Evolutionary conservation across 2,797 vertebrate species (phyloP).

Genomic region (Hirundo rustica): DNA sequence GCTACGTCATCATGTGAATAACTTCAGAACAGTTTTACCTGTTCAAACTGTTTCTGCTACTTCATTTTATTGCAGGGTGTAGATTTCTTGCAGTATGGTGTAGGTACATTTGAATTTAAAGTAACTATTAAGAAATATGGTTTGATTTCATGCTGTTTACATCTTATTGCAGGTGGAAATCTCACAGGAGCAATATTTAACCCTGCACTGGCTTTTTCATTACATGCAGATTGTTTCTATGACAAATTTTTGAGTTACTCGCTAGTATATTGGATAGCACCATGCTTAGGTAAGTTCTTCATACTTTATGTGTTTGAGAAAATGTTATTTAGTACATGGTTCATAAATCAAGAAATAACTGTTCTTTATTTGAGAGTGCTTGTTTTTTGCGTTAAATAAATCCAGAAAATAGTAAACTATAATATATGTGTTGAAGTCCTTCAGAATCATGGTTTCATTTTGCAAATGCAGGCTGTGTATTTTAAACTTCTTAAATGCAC

Average conservation of each 20-base stretch:
- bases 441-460: neutral
- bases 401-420: neutral
- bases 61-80: neutral
- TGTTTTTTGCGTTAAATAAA: neutral
- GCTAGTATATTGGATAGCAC: slow-evolving; percentile 89
- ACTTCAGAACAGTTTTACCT: neutral
- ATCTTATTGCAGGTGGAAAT: slow-evolving; percentile 81
- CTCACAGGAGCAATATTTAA: slow-evolving; percentile 92
- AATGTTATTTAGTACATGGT: neutral
- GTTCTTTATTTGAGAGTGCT: neutral
- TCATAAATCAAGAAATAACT: neutral
- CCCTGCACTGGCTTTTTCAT: slow-evolving; percentile 89
- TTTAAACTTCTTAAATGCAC: neutral
- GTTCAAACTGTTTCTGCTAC: neutral
- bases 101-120: neutral
- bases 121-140: neutral
- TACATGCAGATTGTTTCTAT: slow-evolving; percentile 85
- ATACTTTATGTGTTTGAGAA: neutral
- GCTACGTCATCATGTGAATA: neutral
- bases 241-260: slow-evolving; percentile 81
- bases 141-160: slow-evolving; percentile 30
- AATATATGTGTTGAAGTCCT: neutral
- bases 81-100: neutral
- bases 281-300: slow-evolving; percentile 83
- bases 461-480: neutral